These are phyloP conservation scores for Eulacestoma nigropectus DNA, from an alignment of 2,113 vertebrate species.

Conservation along the genomic window DNA sequence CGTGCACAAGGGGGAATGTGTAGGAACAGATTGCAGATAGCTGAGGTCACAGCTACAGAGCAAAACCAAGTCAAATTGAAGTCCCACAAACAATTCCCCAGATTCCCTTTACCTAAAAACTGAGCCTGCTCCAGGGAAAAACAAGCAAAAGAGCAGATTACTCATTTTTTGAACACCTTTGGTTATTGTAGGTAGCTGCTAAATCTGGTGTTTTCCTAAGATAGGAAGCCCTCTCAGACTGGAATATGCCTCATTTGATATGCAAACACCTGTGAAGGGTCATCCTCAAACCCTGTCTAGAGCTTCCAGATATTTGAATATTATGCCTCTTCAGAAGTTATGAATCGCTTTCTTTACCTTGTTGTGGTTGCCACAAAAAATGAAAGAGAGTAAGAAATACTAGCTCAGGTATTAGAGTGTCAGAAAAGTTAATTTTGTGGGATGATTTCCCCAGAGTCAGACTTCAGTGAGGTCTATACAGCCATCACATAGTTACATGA, in stretches of 20 bases:
- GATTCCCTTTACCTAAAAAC: not conserved
- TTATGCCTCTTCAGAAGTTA: not conserved
- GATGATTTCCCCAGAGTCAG: not conserved
- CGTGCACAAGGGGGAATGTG: not conserved
- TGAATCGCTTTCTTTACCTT: not conserved
- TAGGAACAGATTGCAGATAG: not conserved
- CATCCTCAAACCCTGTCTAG: not conserved
- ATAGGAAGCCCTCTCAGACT: not conserved
- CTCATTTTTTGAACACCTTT: not conserved
- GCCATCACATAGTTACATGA: not conserved
- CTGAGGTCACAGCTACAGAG: not conserved
- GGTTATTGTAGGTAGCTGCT: not conserved
- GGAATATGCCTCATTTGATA: not conserved
- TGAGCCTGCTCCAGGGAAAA: not conserved
- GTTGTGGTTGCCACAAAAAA: not conserved
- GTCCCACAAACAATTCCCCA: not conserved
- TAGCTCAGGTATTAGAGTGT: not conserved
- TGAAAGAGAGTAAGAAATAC: not conserved
- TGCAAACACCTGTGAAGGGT: not conserved
- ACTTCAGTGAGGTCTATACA: not conserved
- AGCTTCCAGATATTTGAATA: not conserved
- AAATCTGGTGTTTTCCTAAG: not conserved
- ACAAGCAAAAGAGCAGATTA: not conserved
- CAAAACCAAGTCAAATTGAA: not conserved
- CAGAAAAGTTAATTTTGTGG: not conserved